Evolutionary conservation across 1,140 invertebrate genomes (phyloP).

Genomic region (Diorhabda elongata): DNA sequence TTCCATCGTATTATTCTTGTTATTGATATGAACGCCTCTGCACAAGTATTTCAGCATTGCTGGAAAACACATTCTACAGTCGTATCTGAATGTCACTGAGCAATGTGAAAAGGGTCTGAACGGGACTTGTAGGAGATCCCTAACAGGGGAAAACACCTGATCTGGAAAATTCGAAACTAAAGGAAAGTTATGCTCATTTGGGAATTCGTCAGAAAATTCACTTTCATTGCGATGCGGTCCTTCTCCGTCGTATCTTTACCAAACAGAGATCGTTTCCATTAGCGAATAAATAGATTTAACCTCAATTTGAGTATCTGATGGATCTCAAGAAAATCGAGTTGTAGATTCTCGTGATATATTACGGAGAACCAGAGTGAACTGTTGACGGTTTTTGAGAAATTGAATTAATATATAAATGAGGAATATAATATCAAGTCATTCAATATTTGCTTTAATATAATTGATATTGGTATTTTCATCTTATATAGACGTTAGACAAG

Average conservation of each 20-base stretch:
- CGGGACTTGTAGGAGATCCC: neutral
- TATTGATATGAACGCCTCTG: neutral
- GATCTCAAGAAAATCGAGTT: no score
- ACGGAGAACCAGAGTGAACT: no score
- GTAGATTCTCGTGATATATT: no score
- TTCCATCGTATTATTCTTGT: no score
- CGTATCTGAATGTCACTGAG: constrained; percentile 1
- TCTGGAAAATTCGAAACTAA: neutral
- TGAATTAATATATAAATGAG: no score
- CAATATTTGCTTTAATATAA: no score
- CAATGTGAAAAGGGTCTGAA: constrained; percentile 2
- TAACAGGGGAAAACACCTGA: constrained; percentile 1
- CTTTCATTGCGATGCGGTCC: neutral
- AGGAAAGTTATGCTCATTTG: constrained; percentile 2
- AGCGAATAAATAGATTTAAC: constrained; percentile 2
- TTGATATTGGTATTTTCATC: no score
- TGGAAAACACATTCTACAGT: neutral
- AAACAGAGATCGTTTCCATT: neutral
- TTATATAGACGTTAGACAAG: no score
- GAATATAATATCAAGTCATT: no score
- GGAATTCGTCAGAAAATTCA: constrained; percentile 1
- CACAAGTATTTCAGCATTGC: neutral
- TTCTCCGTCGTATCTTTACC: constrained; percentile 1
- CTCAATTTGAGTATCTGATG: neutral
- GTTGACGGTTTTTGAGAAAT: no score